Base-by-base conservation (phyloP, 1,140 invertebrate genomes). In the Steinernema khuongi region DNA sequence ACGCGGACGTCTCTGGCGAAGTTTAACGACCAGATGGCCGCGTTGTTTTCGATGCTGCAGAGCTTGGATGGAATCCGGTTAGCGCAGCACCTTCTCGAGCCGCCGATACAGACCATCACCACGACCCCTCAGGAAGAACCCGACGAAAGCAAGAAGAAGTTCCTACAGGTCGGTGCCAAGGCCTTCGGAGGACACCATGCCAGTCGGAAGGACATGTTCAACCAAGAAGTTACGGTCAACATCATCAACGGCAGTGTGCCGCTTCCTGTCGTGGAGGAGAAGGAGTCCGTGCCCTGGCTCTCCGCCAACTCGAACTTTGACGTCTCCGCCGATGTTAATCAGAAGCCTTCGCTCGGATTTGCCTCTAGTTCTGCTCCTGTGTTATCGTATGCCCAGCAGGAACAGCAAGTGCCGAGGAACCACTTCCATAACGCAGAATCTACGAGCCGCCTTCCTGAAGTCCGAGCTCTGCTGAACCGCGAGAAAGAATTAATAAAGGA, bases 21-120 rank as follows among this genome's bases (percentile, higher is more conserved):
- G 67, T 81, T 81, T 31, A 81, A 81, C 60, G 81, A 81, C 41
- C 76, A 81, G 31, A 82, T 79, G 74, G 50, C 81, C 11, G 79
- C 74, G 17, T 78, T 81, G n/a, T 83, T 81, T 31, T 72, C 75
- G 26, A 79, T 83, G 4, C 31, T 81, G n/a, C 79, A 83, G 44
- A 36, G 75, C 22, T n/a, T 81, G 41, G 79, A 83, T 70, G 81
- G 79, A 4, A 31, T 81, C 30, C 77, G 73, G 18, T 83, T 81
- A 66, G 79, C 81, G 1, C 77, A 66, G n/a, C 43, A 81, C 29
- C 73, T 81, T 22, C 66, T 83, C 14, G 80, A 81, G 50, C 80
- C 80, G 14, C 60, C 81, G 7, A 79, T 81, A 1, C 43, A 68
- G 19, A 60, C 1, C 32, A 22, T 72, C 7, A 18, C n/a, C n/a